These are phyloP conservation scores for Pollimyrus isidori DNA, from an alignment of 2,113 vertebrate species.

Conservation along the genomic window DNA sequence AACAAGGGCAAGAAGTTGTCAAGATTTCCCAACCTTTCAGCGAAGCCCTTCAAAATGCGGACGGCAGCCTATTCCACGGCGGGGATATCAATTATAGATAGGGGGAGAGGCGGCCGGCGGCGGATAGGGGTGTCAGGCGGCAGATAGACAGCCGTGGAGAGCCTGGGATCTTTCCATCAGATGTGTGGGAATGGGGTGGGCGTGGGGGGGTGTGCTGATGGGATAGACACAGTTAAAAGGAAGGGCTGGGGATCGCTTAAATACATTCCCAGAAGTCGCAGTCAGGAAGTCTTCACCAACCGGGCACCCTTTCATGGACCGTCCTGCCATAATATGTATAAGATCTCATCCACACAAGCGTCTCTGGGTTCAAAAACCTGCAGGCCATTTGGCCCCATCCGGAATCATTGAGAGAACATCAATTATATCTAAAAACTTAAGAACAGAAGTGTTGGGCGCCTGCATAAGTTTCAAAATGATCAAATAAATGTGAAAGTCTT, in stretches of 20 bases:
- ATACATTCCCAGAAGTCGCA: slow-evolving; percentile 18
- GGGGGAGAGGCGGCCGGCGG: slow-evolving; percentile 81
- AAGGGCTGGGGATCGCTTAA: slow-evolving; percentile 10
- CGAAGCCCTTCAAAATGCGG: slow-evolving; percentile 88
- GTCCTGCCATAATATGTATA: background rate
- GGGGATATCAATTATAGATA: slow-evolving; percentile 99
- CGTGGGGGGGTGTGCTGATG: slow-evolving; percentile 11
- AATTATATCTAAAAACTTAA: background rate
- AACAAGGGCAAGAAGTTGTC: slow-evolving; percentile 90
- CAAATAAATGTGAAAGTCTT: background rate
- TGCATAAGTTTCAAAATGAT: background rate
- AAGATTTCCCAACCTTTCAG: slow-evolving; percentile 93
- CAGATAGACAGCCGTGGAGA: slow-evolving; percentile 93
- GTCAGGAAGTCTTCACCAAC: background rate
- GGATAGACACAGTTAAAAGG: slow-evolving; percentile 18
- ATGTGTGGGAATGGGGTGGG: slow-evolving; percentile 60
- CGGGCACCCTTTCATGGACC: background rate
- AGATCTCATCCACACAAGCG: background rate
- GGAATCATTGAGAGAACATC: background rate
- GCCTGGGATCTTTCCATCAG: slow-evolving; percentile 97
- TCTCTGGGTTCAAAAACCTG: background rate
- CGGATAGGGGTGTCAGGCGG: slow-evolving; percentile 84
- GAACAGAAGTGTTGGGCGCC: background rate
- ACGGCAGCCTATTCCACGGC: slow-evolving; percentile 83
- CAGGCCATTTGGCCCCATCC: background rate